Conservation (phyloP, 2,797 vertebrate genomes). For the Pangasius krempfi region DNA sequence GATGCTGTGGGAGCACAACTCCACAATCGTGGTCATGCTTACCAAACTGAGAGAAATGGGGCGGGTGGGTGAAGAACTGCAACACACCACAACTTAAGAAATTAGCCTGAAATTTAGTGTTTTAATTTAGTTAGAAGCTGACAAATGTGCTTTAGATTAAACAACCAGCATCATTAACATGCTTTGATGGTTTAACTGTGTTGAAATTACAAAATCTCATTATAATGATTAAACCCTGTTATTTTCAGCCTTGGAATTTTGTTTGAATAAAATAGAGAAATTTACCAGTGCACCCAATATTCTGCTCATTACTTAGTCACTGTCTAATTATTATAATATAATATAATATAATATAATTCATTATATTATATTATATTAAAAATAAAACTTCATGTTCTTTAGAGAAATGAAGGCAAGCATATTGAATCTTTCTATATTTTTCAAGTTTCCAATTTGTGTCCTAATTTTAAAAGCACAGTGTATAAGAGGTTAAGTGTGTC, state of each 20-base stretch:
- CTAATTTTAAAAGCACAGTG: neutral
- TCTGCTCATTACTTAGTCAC: neutral
- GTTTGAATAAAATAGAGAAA: neutral
- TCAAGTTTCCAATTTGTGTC: neutral
- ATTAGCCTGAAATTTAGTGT: neutral
- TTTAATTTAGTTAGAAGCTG: neutral
- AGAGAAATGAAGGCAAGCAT: neutral
- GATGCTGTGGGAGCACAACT: conserved; percentile 98
- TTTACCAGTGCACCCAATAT: neutral
- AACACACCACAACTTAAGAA: neutral
- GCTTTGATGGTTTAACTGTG: neutral
- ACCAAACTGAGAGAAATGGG: conserved; percentile 97
- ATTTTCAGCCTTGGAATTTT: neutral
- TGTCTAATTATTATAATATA: neutral
- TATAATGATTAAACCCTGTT: neutral
- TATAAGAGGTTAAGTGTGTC: neutral
- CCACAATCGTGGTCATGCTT: conserved; percentile 97
- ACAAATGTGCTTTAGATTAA: neutral
- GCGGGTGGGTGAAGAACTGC: conserved; percentile 74
- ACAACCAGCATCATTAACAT: neutral
- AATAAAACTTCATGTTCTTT: neutral
- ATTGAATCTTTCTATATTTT: neutral
- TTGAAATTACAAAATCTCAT: neutral
- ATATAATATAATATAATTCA: neutral
- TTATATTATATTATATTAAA: conserved; percentile 6